Conservation (phyloP, 1,140 invertebrate genomes). For the Calosoma granatense region DNA sequence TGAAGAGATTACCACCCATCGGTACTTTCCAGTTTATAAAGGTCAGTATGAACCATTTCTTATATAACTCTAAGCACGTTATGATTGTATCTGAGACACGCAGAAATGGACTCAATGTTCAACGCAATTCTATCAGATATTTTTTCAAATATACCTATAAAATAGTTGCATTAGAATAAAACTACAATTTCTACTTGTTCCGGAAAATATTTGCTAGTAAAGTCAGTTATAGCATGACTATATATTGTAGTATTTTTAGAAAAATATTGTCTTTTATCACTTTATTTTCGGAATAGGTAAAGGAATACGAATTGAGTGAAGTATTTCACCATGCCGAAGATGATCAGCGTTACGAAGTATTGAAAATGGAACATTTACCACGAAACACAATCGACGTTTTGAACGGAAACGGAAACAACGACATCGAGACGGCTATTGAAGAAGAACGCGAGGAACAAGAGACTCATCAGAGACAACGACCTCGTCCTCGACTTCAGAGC, state of each 20-base stretch:
- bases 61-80: no score
- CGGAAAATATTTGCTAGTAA: no score
- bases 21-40: slow-evolving; percentile 85
- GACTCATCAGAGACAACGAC: slow-evolving; percentile 33
- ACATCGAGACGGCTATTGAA: slow-evolving; percentile 66
- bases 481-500: slow-evolving; percentile 28
- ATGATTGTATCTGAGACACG: no score
- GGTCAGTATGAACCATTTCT: slow-evolving; percentile 45
- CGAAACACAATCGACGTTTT: slow-evolving; percentile 49
- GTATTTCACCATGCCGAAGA: slow-evolving; percentile 71
- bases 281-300: slow-evolving; percentile 70
- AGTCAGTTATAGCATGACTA: no score
- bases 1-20: slow-evolving; percentile 77
- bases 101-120: no score
- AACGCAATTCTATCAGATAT: no score
- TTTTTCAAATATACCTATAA: no score
- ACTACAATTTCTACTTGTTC: no score
- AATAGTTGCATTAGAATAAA: no score
- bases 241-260: no score
- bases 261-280: no score
- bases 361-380: slow-evolving; percentile 54
- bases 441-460: slow-evolving; percentile 59
- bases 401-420: slow-evolving; percentile 58
- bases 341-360: slow-evolving; percentile 46
- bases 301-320: slow-evolving; percentile 77